phyloP scores from a whole-genome alignment of 2,113 vertebrate genomes.

The Catharus fuscescens region DNA sequence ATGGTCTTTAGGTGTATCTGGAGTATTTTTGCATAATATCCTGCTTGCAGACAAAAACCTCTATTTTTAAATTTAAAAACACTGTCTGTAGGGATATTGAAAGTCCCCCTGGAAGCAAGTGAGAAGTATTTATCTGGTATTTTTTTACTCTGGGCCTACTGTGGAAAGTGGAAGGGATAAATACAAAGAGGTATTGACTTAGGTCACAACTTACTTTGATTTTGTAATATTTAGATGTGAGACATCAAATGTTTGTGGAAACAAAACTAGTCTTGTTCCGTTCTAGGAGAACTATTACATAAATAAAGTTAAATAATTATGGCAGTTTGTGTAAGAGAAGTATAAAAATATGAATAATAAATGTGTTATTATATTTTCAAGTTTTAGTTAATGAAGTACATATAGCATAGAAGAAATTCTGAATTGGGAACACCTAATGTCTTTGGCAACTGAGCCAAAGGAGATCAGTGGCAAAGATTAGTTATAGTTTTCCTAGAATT shows the following conservation, averaged over 20 bases:
- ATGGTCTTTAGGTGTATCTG: neutral
- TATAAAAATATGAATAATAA: neutral
- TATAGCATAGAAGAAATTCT: neutral
- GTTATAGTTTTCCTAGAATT: neutral
- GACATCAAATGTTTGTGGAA: neutral
- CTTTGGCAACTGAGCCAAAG: neutral
- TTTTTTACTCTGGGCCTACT: neutral
- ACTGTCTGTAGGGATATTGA: neutral
- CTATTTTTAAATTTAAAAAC: neutral
- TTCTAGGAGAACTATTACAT: neutral
- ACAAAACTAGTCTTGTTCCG: neutral
- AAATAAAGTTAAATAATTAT: neutral
- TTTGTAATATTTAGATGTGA: neutral
- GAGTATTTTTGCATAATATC: neutral
- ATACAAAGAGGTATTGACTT: neutral
- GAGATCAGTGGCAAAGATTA: neutral
- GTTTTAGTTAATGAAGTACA: neutral
- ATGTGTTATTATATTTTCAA: neutral
- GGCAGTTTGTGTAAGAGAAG: neutral
- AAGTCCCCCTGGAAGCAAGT: neutral
- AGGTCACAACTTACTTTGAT: neutral
- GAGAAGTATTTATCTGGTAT: neutral
- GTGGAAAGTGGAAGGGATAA: neutral
- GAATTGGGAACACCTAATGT: neutral
- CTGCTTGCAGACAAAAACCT: neutral